Conservation (phyloP, 2,888 invertebrate species). For the Caenorhabditis sp. region DNA sequence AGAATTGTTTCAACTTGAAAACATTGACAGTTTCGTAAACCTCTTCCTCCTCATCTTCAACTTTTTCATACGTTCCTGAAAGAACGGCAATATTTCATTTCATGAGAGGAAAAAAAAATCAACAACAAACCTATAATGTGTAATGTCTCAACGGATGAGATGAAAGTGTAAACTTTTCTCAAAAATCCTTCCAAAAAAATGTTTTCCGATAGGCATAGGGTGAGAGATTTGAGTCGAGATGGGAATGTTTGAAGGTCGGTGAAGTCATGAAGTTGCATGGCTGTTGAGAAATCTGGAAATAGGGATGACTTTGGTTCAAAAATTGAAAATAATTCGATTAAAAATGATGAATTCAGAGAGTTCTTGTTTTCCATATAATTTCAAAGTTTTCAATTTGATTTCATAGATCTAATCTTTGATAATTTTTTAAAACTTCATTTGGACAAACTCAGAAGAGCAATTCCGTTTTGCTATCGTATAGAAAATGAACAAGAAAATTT, state of each 20-base stretch:
- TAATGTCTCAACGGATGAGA: conserved; percentile 93
- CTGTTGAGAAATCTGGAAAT: conserved; percentile 90
- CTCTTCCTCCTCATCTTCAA: conserved; percentile 98
- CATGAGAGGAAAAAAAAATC: neutral
- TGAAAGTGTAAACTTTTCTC: conserved; percentile 98
- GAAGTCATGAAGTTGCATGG: conserved; percentile 99
- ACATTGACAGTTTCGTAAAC: conserved; percentile 99
- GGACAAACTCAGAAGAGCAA: too few species aligned
- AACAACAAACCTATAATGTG: conserved; percentile 85
- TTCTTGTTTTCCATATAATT: too few species aligned
- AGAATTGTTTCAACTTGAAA: conserved; percentile 95
- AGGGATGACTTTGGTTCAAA: neutral
- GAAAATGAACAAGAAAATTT: too few species aligned
- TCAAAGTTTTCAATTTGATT: too few species aligned
- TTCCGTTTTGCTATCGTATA: too few species aligned
- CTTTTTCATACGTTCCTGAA: conserved; percentile 91
- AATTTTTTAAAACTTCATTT: too few species aligned
- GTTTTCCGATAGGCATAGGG: conserved; percentile 93
- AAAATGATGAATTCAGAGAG: too few species aligned
- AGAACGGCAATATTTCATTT: neutral
- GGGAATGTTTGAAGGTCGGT: conserved; percentile 99
- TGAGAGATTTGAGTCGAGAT: conserved; percentile 91
- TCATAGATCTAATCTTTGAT: too few species aligned
- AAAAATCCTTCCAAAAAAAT: conserved; percentile 99
- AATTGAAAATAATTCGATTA: too few species aligned